A percentile compares a stretch with the other conserved stretches of the same genome.
phyloP scores from a whole-genome alignment of 2,888 invertebrate genomes.

The Lycocerus yunnanus region DNA sequence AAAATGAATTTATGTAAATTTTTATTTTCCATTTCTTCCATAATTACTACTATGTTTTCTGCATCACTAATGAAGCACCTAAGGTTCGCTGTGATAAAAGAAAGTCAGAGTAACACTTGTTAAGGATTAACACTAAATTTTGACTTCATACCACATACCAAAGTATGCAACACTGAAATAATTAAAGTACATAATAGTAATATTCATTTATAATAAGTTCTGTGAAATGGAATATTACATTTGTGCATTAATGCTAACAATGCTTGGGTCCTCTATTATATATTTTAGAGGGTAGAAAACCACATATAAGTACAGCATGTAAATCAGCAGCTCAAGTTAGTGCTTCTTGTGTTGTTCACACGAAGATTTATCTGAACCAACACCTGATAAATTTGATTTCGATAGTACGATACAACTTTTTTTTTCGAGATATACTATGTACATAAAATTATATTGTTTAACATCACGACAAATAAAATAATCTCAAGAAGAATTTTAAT shows the following conservation, averaged over 20 bases:
- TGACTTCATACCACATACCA: no score
- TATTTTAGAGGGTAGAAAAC: constrained; percentile 33
- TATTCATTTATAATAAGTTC: neutral
- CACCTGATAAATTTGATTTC: constrained; percentile 47
- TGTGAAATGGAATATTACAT: neutral
- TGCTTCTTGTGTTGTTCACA: constrained; percentile 51
- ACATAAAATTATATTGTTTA: no score
- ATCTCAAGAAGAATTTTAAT: neutral
- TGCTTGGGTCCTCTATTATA: constrained; percentile 8
- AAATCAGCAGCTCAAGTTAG: constrained; percentile 44
- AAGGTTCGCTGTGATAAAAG: no score
- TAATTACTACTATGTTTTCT: no score
- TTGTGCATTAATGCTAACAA: neutral
- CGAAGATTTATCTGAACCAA: constrained; percentile 49
- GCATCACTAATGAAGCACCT: no score
- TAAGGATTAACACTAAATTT: no score
- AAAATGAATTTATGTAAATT: no score
- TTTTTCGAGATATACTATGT: no score
- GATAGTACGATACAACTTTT: neutral
- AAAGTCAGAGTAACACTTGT: no score
- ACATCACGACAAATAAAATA: no score
- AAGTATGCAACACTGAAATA: neutral
- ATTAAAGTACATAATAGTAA: neutral
- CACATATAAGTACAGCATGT: constrained; percentile 42
- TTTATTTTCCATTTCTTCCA: no score